A percentile compares a stretch with the other conserved stretches of the same genome.
Conservation (phyloP, 2,888 invertebrate genomes). For the Nemapogon koenigi region DNA sequence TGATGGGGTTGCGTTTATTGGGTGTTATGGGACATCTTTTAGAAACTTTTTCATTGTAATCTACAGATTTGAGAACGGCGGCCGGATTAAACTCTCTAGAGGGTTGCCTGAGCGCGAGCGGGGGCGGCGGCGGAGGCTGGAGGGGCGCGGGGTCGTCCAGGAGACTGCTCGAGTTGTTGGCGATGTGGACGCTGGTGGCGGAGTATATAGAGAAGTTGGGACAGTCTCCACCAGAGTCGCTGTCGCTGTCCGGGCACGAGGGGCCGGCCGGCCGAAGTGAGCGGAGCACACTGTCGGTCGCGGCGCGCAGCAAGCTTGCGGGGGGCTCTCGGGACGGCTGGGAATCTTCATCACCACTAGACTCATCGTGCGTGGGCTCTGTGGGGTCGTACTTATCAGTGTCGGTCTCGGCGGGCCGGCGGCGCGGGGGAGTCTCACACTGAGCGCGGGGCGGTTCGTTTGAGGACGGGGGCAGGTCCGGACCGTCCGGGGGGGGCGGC, state of each 20-base stretch:
- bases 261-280: conserved; percentile 10
- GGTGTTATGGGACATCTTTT: conserved; percentile 44
- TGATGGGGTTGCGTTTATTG: conserved; percentile 45
- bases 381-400: conserved; percentile 65
- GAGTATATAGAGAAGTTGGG: conserved; percentile 89
- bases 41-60: conserved; percentile 43
- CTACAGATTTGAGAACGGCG: conserved; percentile 25
- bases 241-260: conserved; percentile 7
- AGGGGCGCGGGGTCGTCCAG: conserved; percentile 1
- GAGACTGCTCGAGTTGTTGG: conserved; percentile 24
- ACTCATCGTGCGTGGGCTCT: conserved; percentile 54
- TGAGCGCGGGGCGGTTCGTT: conserved; percentile 26
- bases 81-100: conserved; percentile 13
- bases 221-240: conserved; percentile 71
- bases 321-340: conserved; percentile 9
- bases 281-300: conserved; percentile 8
- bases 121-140: background rate
- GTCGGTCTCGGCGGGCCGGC: conserved; percentile 48
- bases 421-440: conserved; percentile 20
- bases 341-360: conserved; percentile 31
- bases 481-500: conserved; percentile 5
- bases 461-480: conserved; percentile 3
- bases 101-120: background rate
- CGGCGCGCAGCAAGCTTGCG: conserved; percentile 10
- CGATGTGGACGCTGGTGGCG: conserved; percentile 78